Evolutionary conservation across 2,888 invertebrate species (phyloP).

Genomic region (Pristionchus fissidentatus): DNA sequence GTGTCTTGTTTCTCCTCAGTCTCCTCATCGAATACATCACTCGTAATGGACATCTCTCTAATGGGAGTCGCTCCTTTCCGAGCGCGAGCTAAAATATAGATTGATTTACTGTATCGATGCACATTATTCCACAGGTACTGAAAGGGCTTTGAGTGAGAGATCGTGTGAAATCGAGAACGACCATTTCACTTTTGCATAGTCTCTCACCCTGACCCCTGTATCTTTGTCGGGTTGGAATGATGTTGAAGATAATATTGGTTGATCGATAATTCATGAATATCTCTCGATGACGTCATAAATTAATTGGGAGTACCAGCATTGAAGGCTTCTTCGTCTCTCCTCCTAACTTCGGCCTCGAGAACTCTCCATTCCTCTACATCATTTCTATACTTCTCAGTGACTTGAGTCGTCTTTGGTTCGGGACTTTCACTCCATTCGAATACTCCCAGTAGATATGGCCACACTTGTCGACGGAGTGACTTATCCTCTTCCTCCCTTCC

Average conservation of each 20-base stretch:
- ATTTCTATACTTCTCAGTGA: conserved; percentile 59
- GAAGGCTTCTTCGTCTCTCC: conserved; percentile 82
- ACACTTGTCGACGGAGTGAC: conserved; percentile 77
- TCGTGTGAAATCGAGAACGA: no score
- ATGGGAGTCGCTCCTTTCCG: conserved; percentile 63
- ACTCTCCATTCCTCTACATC: conserved; percentile 93
- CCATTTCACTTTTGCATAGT: no score
- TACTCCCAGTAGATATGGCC: conserved; percentile 74
- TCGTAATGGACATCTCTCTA: conserved; percentile 64
- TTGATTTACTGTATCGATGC: neutral
- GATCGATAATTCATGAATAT: neutral
- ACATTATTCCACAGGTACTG: no score
- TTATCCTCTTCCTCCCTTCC: conserved; percentile 78
- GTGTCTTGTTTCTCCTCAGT: conserved; percentile 46
- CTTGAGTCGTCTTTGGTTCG: conserved; percentile 59
- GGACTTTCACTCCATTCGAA: conserved; percentile 68
- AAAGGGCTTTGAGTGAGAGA: no score
- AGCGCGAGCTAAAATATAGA: conserved; percentile 57
- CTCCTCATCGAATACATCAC: conserved; percentile 70
- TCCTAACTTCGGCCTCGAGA: conserved; percentile 91
- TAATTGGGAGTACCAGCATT: conserved; percentile 55
- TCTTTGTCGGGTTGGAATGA: neutral
- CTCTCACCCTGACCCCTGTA: neutral
- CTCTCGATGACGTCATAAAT: neutral
- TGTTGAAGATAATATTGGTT: neutral